Percentiles rank a stretch among this genome's conserved stretches.
Conservation (phyloP, 2,888 invertebrate genomes). For the Camponotus fellah region DNA sequence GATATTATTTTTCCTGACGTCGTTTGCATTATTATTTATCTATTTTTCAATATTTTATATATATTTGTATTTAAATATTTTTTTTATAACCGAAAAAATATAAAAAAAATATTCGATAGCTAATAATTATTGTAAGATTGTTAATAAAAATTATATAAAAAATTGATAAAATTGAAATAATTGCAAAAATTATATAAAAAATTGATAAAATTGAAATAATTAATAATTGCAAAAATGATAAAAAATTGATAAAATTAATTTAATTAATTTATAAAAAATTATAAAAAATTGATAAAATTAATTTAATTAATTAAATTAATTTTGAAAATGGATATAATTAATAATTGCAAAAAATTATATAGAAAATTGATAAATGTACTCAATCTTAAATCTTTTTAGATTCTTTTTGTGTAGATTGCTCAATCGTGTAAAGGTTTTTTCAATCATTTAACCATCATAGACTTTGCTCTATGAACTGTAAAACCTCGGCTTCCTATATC, state of each 20-base stretch:
- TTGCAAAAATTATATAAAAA: neutral
- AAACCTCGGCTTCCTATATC: conserved; percentile 27
- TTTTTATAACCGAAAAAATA: neutral
- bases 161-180: conserved; percentile 2
- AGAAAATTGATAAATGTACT: neutral
- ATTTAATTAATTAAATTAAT: too few relatives aligned
- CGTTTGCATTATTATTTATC: neutral
- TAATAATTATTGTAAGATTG: neutral
- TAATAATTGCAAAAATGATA: neutral
- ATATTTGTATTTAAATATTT: neutral
- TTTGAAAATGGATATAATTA: too few relatives aligned
- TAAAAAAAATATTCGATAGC: neutral
- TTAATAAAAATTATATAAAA: neutral
- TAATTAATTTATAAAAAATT: too few relatives aligned
- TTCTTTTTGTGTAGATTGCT: neutral
- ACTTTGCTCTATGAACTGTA: conserved; percentile 29
- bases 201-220: neutral
- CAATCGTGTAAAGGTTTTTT: conserved; percentile 24
- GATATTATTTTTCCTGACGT: neutral
- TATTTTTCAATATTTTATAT: neutral
- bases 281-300: neutral
- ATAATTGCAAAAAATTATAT: neutral
- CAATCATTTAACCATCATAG: conserved; percentile 12
- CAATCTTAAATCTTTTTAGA: conserved; percentile 8
- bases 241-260: neutral